Base-by-base conservation (phyloP, 2,797 vertebrate genomes). In the Sternarchorhynchus goeldii region DNA sequence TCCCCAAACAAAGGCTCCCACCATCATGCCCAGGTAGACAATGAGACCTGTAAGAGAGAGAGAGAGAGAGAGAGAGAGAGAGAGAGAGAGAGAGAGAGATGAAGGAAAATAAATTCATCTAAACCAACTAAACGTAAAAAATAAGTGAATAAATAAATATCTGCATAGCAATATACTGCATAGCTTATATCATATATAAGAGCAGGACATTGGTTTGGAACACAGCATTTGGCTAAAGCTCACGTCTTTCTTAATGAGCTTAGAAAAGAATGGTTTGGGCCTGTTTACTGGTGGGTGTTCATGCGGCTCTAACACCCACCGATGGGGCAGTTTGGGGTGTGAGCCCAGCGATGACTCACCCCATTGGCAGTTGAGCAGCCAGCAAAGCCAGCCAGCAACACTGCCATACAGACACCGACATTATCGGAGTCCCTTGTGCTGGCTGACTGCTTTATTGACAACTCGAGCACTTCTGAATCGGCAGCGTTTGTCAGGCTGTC, bases 11-110 rank as follows among this genome's bases (percentile, higher is more conserved):
- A 98, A 98, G 4, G 97, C 97, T 0, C 97, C 97, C 67, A 98
- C 96, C 97, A 98, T 98, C 97, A 98, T 98, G 63, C 97, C 97
- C 91, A 99, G 90, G 89, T 98, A 98, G 69, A 98, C 97, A 41
- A 99, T 98, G 78, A 98, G 93, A 80, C 97, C 97, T 98, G 92
- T 1, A 45, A 83, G 79, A 62, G 4, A 70, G 45, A 56, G 79
- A 69, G 34, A 66, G 45, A 70, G 31, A 71, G 36, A 73, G 41
- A n/a, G n/a, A n/a, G n/a, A n/a, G n/a, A n/a, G n/a, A n/a, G n/a
- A n/a, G n/a, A n/a, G n/a, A n/a, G n/a, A 45, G 65, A 59, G 20
- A 45, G 58, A 79, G 72, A 55, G 32, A 67, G 25, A 17, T 41
- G 39, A 14, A 50, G 45, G 29, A 0, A 58, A 67, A 67, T 58